Evolutionary conservation across 2,113 vertebrate genomes (phyloP).

Genomic region (Polypterus bichir): DNA sequence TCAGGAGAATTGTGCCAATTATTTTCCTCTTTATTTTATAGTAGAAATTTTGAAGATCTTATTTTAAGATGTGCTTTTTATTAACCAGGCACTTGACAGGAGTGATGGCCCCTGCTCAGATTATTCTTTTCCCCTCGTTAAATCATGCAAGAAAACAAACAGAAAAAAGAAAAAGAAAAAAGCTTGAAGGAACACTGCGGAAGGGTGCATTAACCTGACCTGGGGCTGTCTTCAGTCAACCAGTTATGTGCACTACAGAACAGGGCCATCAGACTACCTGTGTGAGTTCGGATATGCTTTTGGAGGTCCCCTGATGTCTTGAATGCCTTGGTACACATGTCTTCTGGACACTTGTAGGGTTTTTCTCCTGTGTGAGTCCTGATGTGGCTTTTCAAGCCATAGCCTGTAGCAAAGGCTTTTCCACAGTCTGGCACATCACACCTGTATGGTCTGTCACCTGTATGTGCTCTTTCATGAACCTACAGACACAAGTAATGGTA

Average conservation of each 20-base stretch:
- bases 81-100: too few species aligned
- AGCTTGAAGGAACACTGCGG: not conserved
- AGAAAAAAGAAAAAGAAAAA: not conserved
- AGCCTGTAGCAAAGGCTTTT: slow-evolving; percentile 67
- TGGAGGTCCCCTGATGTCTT: slow-evolving; percentile 69
- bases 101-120: too few species aligned
- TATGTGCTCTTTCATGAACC: slow-evolving; percentile 66
- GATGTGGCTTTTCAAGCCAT: slow-evolving; percentile 58
- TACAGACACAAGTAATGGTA: slow-evolving; percentile 20
- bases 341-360: slow-evolving; percentile 66
- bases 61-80: too few species aligned
- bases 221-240: not conserved
- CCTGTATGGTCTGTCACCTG: slow-evolving; percentile 52
- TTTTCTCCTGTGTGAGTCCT: slow-evolving; percentile 69
- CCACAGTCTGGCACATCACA: slow-evolving; percentile 57
- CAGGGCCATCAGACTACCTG: slow-evolving; percentile 35
- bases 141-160: not conserved
- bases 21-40: too few species aligned
- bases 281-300: slow-evolving; percentile 68
- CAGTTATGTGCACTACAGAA: not conserved
- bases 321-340: slow-evolving; percentile 67
- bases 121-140: not conserved
- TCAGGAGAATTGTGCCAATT: too few species aligned
- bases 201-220: not conserved
- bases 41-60: too few species aligned